Base-by-base conservation (phyloP, 2,888 invertebrate genomes). In the Ametastegia equiseti region DNA sequence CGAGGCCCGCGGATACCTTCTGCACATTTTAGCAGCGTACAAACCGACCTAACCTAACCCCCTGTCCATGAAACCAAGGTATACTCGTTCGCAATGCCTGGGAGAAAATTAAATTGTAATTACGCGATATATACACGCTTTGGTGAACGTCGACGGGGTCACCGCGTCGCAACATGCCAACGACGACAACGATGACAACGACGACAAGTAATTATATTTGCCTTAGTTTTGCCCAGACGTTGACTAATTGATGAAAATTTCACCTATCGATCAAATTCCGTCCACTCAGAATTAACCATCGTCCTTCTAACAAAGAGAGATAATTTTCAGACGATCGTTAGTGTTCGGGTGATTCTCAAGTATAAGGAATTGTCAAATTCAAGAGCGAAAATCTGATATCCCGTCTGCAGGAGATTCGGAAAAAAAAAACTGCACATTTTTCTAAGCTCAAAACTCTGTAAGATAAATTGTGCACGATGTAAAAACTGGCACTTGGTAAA, bases 51-150 rank as follows among this genome's bases (percentile, higher is more conserved):
- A n/a, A n/a, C n/a, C n/a, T n/a, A n/a, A n/a, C n/a, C n/a, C n/a
- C n/a, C 33, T 69, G 19, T 5, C 39, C 69, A 42, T 69, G 71
- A n/a, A 71, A 47, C 47, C n/a, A 30, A 13, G 30, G n/a, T 75
- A 30, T 54, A 50, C 75, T 36, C 75, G 50, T 75, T 71, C 87
- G 86, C 87, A 86, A 86, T 86, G 83, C 82, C 84, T 63, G 84
- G 84, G 83, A 86, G 85, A 84, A 88, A 88, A 88, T 88, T 84
- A 88, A 88, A 88, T 88, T 87, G 83, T 85, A 87, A 87, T 86
- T 86, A 87, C 84, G 80, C 84, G 83, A 84, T 85, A 85, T 86
- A 87, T 83, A 87, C 84, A 82, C 81, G 82, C 80, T 83, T 85
- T 84, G 86, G 86, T 85, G 84, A 86, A 85, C 85, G 84, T 83